Evolutionary conservation across 2,888 invertebrate genomes (phyloP), one percentile per base, ranked within the genome.

Genomic region (Thymelicus acteon): DNA sequence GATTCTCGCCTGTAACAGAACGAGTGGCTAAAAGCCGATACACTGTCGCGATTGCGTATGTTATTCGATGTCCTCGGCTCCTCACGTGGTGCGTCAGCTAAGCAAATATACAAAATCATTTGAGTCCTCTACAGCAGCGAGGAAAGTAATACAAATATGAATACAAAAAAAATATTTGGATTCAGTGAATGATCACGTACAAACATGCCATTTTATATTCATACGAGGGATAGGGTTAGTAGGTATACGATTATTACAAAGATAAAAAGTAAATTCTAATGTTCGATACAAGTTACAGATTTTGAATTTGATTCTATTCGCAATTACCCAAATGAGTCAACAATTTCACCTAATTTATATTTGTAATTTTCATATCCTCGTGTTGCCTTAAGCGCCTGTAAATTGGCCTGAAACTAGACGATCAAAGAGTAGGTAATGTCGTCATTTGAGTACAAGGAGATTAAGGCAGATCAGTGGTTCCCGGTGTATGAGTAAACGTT

Each of bases 1-100:
- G 39, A 8, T 44, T 15, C 5, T 61, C 40, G 61, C 61, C 39
- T 40, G 37, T 5, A n/a, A n/a, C 57, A 37, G 13, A 62, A 68
- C 44, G 10, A 37, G 31, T 19, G 37, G 6, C 31, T 88, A 88
- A 86, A 84, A 85, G 87, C 86, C 88, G 87, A 90, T 89, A 91
- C 89, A 89, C 85, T 85, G 83, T 87, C 86, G 85, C 88, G 91
- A 92, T 92, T 92, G 87, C 85, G 88, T 92, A 90, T 92, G 91
- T 91, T 92, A 91, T 91, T 91, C 90, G 86, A 85, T 90, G 88
- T 84, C 85, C 85, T 87, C 88, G 83, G 85, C 83, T 83, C 87
- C 82, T 84, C 87, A 85, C 44, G 82, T 87, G 89, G 89, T 90
- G 85, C 83, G 86, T 86, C 87, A 85, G 87, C 88, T 88, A 86